Base-by-base conservation (phyloP, 2,797 vertebrate genomes). In the Gallinago nigripennis region DNA sequence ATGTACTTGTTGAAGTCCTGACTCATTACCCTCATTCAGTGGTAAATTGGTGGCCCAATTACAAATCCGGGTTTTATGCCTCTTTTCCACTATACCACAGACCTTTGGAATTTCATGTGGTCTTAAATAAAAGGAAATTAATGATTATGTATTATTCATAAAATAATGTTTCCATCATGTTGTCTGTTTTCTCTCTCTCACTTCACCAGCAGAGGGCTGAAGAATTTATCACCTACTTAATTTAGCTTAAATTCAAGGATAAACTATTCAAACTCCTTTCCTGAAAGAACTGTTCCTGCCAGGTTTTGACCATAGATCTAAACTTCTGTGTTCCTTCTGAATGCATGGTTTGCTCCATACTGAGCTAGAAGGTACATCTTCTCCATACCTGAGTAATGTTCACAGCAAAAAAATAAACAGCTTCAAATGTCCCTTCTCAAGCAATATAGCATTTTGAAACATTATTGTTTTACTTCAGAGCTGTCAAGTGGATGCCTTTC, bases 291-390 rank as follows among this genome's bases (percentile, higher is more conserved):
- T 39, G 13, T 30, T 73, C 51, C n/a, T 68, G 89, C 13, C 43
- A 23, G 24, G 24, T 33, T 92, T 90, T 82, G 46, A 46, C 50
- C 39, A 4, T 33, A 58, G 31, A 43, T 73, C 56, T 89, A 21
- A 65, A 78, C 16, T 20, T 9, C 7, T n/a, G 53, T 12, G 20
- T 75, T 43, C 33, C 50, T 14, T 78, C n/a, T 48, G 46, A 64
- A 13, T 2, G 12, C 1, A 0, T 8, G 28, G 4, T 9, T 4
- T 56, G 16, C 33, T 60, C 28, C 20, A 5, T 48, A 7, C 70
- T 54, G 19, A 71, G 33, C 25, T 18, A 25, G 58, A 37, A 82
- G 28, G 16, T 50, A 8, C 18, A 6, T 37, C 41, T n/a, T 79
- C 35, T 76, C 30, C 24, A 1, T 18, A 27, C 19, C 70, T 35